Evolutionary conservation across 2,888 invertebrate genomes (phyloP), one percentile per base, ranked within the genome.

Genomic region (Hypsopygia costalis): DNA sequence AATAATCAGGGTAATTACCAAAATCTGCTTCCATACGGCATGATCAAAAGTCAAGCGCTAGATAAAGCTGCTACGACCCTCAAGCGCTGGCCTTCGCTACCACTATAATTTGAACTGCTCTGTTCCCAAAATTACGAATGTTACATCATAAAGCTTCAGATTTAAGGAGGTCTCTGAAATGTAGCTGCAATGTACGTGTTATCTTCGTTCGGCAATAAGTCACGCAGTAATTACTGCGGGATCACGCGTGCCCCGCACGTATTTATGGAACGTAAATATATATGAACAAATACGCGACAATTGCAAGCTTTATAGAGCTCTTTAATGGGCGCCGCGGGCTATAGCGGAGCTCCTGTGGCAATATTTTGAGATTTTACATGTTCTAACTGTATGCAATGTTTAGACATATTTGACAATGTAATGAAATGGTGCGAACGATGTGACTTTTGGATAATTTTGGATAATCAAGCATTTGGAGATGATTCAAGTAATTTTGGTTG

Each of bases 181-280:
- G 45, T 72, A 77, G 86, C 61, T 60, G 69, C 57, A 60, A 61
- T 57, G 73, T 75, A 81, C 81, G 81, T 81, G 86, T 82, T 87
- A 87, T 87, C 87, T 81, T 70, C 69, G 67, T 73, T 72, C 77
- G 77, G 76, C 86, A 87, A 88, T 87, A 87, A 87, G 85, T 88
- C 86, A 86, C 77, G 77, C 85, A 79, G 82, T 88, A 87, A 88
- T 87, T 88, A 82, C 87, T 74, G 79, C 80, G 75, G 75, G 69
- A 78, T 80, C 85, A 77, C 81, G 71, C 77, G 27, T 61, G 65
- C 70, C 74, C 62, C 67, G 73, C 72, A 77, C 76, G 78, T 81
- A 82, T 86, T 86, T 86, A 83, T 80, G 75, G 66, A 61, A 73
- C 76, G 75, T 79, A 76, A 80, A 75, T 69, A 77, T 25, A 25